phyloP scores from a whole-genome alignment of 2,888 invertebrate species.

The Nineta flava region DNA sequence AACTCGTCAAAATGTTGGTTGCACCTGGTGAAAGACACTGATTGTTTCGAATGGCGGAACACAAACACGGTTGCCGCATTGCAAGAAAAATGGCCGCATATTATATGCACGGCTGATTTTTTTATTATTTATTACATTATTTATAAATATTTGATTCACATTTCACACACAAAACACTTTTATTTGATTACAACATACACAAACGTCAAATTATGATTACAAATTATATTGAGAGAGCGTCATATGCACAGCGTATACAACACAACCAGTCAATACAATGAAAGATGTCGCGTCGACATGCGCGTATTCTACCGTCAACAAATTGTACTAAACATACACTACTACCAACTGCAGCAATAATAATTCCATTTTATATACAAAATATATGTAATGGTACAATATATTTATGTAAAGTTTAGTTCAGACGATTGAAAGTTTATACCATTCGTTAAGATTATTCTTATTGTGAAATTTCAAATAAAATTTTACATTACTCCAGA shows the following conservation, averaged over 20 bases:
- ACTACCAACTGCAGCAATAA: slow-evolving; percentile 9
- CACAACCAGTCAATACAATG: slow-evolving; percentile 54
- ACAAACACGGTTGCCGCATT: slow-evolving; percentile 53
- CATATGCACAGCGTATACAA: slow-evolving; percentile 40
- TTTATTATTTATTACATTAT: slow-evolving; percentile 14
- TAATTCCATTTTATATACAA: slow-evolving; percentile 8
- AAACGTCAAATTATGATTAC: slow-evolving; percentile 35
- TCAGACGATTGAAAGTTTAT: no score
- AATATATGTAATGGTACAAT: no score
- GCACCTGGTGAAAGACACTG: slow-evolving; percentile 47
- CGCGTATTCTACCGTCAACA: slow-evolving; percentile 40
- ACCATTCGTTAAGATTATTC: no score
- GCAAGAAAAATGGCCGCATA: slow-evolving; percentile 56
- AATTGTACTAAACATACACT: slow-evolving; percentile 22
- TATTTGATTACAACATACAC: slow-evolving; percentile 35
- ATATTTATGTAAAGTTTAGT: no score
- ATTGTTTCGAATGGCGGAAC: slow-evolving; percentile 58
- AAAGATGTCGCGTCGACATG: slow-evolving; percentile 51
- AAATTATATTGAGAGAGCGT: slow-evolving; percentile 42
- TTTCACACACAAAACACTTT: slow-evolving; percentile 33
- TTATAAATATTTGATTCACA: slow-evolving; percentile 29
- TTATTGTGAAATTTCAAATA: no score
- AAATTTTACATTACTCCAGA: no score
- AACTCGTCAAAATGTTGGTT: slow-evolving; percentile 24
- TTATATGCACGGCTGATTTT: slow-evolving; percentile 23